Evolutionary conservation across 2,797 vertebrate genomes (phyloP).

Genomic region (Pseudomugil gertrudae): DNA sequence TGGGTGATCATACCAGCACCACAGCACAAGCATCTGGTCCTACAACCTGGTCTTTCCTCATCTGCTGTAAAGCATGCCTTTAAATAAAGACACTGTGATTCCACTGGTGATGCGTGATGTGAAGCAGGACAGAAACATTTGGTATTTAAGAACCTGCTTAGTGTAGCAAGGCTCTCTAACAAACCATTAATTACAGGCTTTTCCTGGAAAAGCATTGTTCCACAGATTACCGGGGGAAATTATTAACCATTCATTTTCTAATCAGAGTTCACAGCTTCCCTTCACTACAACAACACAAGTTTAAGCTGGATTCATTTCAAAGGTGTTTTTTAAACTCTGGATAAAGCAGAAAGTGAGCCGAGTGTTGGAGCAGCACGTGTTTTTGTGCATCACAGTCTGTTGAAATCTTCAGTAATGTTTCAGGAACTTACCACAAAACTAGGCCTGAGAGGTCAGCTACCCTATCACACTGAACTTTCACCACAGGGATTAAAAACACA

Average conservation of each 20-base stretch:
- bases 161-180: neutral
- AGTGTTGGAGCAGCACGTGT: too few species aligned
- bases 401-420: neutral
- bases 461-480: neutral
- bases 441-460: neutral
- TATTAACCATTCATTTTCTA: conserved; percentile 6
- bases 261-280: neutral
- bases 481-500: too few species aligned
- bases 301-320: neutral
- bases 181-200: conserved; percentile 43
- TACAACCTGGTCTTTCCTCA: neutral
- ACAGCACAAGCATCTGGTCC: too few species aligned
- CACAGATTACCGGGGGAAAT: conserved; percentile 16
- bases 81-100: neutral
- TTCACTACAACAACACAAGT: neutral
- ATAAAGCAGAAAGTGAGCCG: too few species aligned
- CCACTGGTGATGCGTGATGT: neutral
- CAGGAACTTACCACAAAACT: neutral
- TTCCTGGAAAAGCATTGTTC: conserved; percentile 23
- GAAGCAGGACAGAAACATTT: neutral
- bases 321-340: too few species aligned
- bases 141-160: neutral
- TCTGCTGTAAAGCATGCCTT: neutral
- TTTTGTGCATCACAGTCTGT: too few species aligned
- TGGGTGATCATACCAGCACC: neutral